Percentiles rank a stretch among this genome's conserved stretches.
These are phyloP conservation scores for Nemopilema nomurai DNA, from an alignment of 30 jellyfish, hydroid and myxozoan species.

Conservation along the genomic window DNA sequence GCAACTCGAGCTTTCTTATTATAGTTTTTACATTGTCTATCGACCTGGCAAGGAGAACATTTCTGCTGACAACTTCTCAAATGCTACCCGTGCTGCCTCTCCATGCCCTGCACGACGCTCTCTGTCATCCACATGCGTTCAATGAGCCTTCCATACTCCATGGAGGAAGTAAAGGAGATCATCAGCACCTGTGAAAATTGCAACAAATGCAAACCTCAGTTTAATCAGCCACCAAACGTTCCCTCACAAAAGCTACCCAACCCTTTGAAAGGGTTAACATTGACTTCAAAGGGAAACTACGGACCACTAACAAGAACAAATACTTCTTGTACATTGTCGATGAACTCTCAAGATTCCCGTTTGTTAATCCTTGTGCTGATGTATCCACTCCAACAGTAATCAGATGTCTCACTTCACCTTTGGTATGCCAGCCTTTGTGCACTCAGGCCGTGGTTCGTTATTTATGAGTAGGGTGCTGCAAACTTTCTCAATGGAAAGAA, in stretches of 20 bases:
- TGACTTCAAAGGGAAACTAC: slow-evolving; percentile 43
- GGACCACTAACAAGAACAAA: slow-evolving; percentile 10
- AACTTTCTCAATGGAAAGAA: slow-evolving; percentile 8
- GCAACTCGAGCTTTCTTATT: slow-evolving; percentile 55
- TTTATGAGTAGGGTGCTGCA: slow-evolving; percentile 19
- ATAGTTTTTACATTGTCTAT: slow-evolving; percentile 51
- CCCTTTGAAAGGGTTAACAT: slow-evolving; percentile 39
- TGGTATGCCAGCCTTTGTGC: slow-evolving; percentile 34
- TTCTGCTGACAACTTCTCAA: slow-evolving; percentile 37
- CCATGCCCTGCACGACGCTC: background rate
- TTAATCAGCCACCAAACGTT: slow-evolving; percentile 4
- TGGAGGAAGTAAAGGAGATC: slow-evolving; percentile 11
- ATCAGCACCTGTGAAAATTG: slow-evolving; percentile 3
- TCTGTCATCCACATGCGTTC: slow-evolving; percentile 20
- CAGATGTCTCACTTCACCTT: slow-evolving; percentile 18
- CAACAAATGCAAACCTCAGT: slow-evolving; percentile 34
- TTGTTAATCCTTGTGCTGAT: slow-evolving; percentile 24
- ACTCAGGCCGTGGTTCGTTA: slow-evolving; percentile 39
- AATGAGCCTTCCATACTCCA: slow-evolving; percentile 12
- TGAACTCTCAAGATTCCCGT: slow-evolving; percentile 42
- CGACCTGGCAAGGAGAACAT: slow-evolving; percentile 40
- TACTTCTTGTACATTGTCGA: slow-evolving; percentile 25
- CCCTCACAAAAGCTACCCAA: slow-evolving; percentile 24
- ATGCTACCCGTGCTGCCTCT: slow-evolving; percentile 36
- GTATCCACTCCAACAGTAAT: slow-evolving; percentile 19